Percentiles rank a stretch among this genome's conserved stretches.
Evolutionary conservation across 2,888 invertebrate species (phyloP).

Genomic region (Tromatobia lineatoria): DNA sequence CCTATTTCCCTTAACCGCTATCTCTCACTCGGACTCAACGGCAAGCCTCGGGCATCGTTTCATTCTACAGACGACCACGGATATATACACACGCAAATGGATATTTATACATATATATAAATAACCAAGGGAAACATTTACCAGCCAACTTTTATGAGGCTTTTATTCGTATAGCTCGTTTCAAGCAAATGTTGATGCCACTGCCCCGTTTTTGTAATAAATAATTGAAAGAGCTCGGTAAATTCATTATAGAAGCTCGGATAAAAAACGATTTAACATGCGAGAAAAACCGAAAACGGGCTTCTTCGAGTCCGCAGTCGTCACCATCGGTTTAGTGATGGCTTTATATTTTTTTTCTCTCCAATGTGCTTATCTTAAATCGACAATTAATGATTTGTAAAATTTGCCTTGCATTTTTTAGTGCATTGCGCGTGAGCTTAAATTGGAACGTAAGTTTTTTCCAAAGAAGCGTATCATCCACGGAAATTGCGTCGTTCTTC

Average conservation of each 20-base stretch:
- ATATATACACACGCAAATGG: constrained; percentile 30
- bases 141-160: constrained; percentile 67
- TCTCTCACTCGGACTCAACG: constrained; percentile 9
- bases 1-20: neutral
- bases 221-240: constrained; percentile 34
- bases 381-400: too few species aligned
- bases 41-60: neutral
- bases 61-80: neutral
- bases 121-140: constrained; percentile 58
- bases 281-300: neutral
- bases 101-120: too few species aligned
- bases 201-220: constrained; percentile 10
- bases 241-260: neutral
- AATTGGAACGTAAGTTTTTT: too few species aligned
- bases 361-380: neutral
- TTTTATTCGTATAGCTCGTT: constrained; percentile 51
- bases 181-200: constrained; percentile 54
- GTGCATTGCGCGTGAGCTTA: too few species aligned
- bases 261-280: neutral
- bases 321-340: too few species aligned
- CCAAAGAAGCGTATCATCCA: too few species aligned
- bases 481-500: too few species aligned
- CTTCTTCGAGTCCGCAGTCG: neutral
- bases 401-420: too few species aligned
- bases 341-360: neutral